Evolutionary conservation across 2,888 invertebrate species (phyloP), one percentile per base, ranked within the genome.

Genomic region (Pseudococcus longispinus): DNA sequence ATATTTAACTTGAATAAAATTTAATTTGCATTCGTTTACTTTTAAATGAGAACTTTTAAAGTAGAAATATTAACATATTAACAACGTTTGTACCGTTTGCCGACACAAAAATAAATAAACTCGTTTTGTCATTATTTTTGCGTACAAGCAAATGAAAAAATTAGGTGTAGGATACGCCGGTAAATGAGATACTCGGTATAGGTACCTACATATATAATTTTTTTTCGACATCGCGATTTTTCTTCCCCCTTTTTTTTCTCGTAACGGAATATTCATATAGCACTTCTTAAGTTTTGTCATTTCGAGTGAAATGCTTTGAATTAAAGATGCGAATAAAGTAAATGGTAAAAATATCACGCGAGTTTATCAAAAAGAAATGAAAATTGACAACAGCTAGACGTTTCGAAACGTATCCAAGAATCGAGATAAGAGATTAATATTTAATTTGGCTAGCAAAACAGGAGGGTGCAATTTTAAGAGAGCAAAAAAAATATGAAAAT

Each of bases 1-100:
- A 42, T 37, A 37, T 37, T 37, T 9, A 37, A 37, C 20, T 42
- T 80, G n/a, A 80, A 42, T 80, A 42, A 42, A 42, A 80, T 80
- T 80, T 80, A 80, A 80, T 80, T 80, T 80, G 42, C 77, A 80
- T 80, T 37, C 77, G 77, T 26, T 29, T 74, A 32, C 74, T 74
- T 74, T 74, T 32, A 80, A 80, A 80, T 20, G 29, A 80, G 29
- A 80, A 80, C 77, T 42, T 80, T 80, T 80, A 37, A 42, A 80
- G 77, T 37, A 20, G 77, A 20, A 80, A 23, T 80, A 80, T 80
- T 80, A 80, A 80, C 77, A 80, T 80, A 42, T 80, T 80, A 80
- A 80, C 42, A 80, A 80, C 32, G 42, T 80, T 80, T 80, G 5
- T 26, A 26, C 77, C 20, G 77, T 80, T 80, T 80, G 42, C 8